These are phyloP conservation scores for Pithecia hirsuta DNA, from an alignment of 2,797 vertebrate species.

Conservation along the genomic window DNA sequence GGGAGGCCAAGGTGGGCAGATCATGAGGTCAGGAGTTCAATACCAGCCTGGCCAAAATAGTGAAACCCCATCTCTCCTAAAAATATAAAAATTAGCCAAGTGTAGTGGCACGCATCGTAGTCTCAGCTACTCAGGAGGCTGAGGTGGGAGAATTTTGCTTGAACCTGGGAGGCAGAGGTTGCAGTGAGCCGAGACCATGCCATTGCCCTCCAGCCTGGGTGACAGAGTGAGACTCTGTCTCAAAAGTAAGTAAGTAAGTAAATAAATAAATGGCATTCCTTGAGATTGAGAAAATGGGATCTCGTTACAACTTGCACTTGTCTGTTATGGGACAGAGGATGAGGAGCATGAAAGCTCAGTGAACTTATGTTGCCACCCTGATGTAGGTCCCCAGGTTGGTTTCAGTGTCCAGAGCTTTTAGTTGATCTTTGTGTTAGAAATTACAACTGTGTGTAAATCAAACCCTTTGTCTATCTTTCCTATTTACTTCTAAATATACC, in stretches of 20 bases:
- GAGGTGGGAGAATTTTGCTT: not conserved
- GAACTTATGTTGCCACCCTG: not conserved
- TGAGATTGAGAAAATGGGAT: not conserved
- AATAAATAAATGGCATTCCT: not conserved
- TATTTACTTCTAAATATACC: not conserved
- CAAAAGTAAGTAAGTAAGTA: not conserved
- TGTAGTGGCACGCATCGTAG: not conserved
- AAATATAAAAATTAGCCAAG: not conserved
- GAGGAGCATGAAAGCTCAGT: not conserved
- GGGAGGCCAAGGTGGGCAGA: not conserved
- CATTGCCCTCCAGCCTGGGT: not conserved
- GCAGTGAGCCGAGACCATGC: not conserved
- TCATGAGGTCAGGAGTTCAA: not conserved
- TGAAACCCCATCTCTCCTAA: not conserved
- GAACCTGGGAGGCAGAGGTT: not conserved
- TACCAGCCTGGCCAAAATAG: not conserved
- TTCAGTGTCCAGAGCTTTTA: no score
- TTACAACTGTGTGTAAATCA: not conserved
- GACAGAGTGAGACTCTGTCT: not conserved
- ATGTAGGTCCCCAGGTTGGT: not conserved
- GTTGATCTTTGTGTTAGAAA: not conserved
- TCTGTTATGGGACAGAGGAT: not conserved
- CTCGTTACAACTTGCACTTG: slow-evolving; percentile 28
- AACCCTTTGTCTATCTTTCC: not conserved
- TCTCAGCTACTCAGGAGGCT: not conserved